Conservation (phyloP, 2,113 vertebrate species). For the Silurus glanis region DNA sequence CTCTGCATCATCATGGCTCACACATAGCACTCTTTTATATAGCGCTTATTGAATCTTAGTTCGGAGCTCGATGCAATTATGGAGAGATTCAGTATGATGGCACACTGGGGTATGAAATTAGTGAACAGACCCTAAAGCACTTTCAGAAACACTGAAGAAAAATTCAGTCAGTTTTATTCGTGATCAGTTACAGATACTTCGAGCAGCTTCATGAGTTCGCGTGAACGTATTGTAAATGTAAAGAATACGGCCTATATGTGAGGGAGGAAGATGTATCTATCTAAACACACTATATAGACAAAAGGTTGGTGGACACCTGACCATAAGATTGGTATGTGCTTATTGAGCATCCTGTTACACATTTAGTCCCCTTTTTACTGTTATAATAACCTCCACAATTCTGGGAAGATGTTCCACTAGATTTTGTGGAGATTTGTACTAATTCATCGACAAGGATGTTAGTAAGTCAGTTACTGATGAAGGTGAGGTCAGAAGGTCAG, state of each 20-base stretch:
- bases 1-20: neutral
- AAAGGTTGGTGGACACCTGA: too few species aligned
- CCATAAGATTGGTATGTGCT: too few species aligned
- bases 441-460: too few species aligned
- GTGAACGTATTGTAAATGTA: neutral
- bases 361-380: too few species aligned
- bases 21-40: neutral
- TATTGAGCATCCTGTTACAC: too few species aligned
- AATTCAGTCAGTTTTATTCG: neutral
- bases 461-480: too few species aligned
- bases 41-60: neutral
- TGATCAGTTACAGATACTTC: neutral
- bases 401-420: too few species aligned
- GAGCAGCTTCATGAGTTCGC: neutral
- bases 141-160: neutral
- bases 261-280: neutral
- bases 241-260: neutral
- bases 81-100: neutral
- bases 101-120: neutral
- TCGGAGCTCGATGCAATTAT: neutral
- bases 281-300: too few species aligned
- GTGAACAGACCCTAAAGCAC: neutral
- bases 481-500: too few species aligned
- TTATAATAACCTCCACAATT: too few species aligned
- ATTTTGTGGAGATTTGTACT: too few species aligned